These are phyloP conservation scores for Noctua fimbriata DNA, from an alignment of 2,888 invertebrate species.

Conservation along the genomic window DNA sequence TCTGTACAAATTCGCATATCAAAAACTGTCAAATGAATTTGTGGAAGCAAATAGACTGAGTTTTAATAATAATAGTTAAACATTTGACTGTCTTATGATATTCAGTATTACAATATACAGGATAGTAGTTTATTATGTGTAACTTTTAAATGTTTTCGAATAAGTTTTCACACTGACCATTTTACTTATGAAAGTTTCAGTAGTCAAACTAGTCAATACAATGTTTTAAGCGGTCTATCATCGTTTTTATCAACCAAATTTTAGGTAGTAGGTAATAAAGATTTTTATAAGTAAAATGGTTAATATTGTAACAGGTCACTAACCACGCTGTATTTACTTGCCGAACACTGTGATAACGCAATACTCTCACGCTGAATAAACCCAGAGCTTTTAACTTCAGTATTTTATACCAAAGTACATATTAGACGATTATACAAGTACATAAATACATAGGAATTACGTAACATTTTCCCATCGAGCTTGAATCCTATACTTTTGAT, in stretches of 20 bases:
- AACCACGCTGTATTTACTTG: conserved; percentile 73
- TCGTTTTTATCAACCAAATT: conserved; percentile 29
- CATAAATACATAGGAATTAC: conserved; percentile 59
- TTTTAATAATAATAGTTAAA: conserved; percentile 59
- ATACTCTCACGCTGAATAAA: conserved; percentile 76
- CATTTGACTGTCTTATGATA: conserved; percentile 72
- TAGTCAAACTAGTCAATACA: conserved; percentile 32
- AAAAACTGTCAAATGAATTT: conserved; percentile 65
- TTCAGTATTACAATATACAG: conserved; percentile 65
- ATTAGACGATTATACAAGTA: conserved; percentile 75
- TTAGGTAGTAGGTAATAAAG: conserved; percentile 18
- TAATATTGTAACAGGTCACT: conserved; percentile 45
- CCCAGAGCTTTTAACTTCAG: conserved; percentile 75
- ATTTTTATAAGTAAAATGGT: conserved; percentile 55
- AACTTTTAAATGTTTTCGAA: conserved; percentile 64
- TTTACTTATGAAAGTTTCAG: conserved; percentile 55
- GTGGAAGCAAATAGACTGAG: conserved; percentile 67
- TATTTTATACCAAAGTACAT: conserved; percentile 67
- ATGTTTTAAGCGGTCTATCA: conserved; percentile 6
- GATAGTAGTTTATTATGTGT: conserved; percentile 64
- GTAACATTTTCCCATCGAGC: conserved; percentile 78
- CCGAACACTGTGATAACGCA: conserved; percentile 79
- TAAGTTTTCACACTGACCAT: conserved; percentile 53
- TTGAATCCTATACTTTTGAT: conserved; percentile 73
- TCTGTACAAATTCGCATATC: conserved; percentile 72